Base-by-base conservation (phyloP, 2,797 vertebrate species). In the Siniperca obscura region DNA sequence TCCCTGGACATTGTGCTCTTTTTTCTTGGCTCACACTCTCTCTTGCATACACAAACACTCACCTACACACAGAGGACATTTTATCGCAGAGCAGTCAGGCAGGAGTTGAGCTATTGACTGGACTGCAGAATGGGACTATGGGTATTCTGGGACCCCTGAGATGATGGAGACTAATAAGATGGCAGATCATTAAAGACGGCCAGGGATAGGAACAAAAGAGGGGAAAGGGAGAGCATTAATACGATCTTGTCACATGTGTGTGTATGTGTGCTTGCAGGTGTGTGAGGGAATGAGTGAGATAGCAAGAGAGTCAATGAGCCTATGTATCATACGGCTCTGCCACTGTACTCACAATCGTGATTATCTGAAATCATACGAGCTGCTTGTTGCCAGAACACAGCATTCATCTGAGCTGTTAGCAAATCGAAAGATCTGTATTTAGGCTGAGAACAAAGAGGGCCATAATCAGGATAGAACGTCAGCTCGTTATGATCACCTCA, bases 111-210 rank as follows among this genome's bases (percentile, higher is more conserved):
- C 87, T 88, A 90, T 89, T 53, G 86, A 90, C 79, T 77, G 65
- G 68, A 69, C 83, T 79, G n/a, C 74, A 79, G 81, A 88, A 62
- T 70, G 69, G 77, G 73, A 73, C 80, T 86, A 61, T 68, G 76
- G 82, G 86, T 81, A 84, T 82, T 85, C 74, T 73, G 60, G 72
- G 44, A 84, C 76, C 46, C 52, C 25, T 62, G 65, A 84, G 70
- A 89, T 86, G 75, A 86, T 88, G 80, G 44, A 74, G 57, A 76
- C 74, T 86, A 91, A 91, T 87, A 90, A 85, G 17, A 89, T 74
- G 77, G 79, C 69, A 83, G 71, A 72, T 60, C 38, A 91, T 91
- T 91, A 88, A 89, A 85, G 75, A 76, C 19, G 44, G 50, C 16
- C 7, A 1, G 59, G 56, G 60, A 83, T 68, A 55, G 59, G 76